Evolutionary conservation across 2,888 invertebrate species (phyloP), one percentile per base, ranked within the genome.

Genomic region (Heliconius charithonia): DNA sequence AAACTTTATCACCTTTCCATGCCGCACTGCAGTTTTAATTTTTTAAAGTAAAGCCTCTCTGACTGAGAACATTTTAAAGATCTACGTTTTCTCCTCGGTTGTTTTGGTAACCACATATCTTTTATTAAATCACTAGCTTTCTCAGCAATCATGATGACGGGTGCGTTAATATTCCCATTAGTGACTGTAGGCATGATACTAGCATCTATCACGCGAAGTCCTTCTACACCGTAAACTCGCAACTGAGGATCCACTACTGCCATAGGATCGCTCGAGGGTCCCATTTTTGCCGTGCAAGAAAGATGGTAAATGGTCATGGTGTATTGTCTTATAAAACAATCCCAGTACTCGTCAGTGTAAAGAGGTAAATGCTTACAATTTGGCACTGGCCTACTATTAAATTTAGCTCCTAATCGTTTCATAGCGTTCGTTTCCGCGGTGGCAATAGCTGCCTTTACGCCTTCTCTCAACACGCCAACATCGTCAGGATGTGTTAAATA

Each of bases 401-500:
- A 97, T 67, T 97, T 95, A 0, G 98, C 96, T 0, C 98, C 98
- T 84, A 98, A 97, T 76, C 97, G 93, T 86, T 96, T 97, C 96
- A 97, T 95, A 0, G 97, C 97, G 83, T 96, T 94, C 0, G 98
- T 98, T 88, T 98, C 96, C 0, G 97, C 97, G 27, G 98, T 96
- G 0, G 98, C 97, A 3, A 98, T 89, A 0, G 97, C 97, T 0
- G 98, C 97, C 89, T 98, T 98, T 0, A 98, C 97, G 22, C 98
- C 98, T 91, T 98, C 98, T 32, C 98, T 95, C 75, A 98, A 90
- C 0, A 97, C 97, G 45, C 96, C 96, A 0, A 98, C 97, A 85
- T 99, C 99, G 80, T 97, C 96, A 0, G 97, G 97, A 89, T 98
- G 97, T 0, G 98, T 97, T 81, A 99, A 94, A 88, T 99, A 99